Evolutionary conservation across 2,888 invertebrate genomes (phyloP).

Genomic region (Stenoptilia bipunctidactyla): DNA sequence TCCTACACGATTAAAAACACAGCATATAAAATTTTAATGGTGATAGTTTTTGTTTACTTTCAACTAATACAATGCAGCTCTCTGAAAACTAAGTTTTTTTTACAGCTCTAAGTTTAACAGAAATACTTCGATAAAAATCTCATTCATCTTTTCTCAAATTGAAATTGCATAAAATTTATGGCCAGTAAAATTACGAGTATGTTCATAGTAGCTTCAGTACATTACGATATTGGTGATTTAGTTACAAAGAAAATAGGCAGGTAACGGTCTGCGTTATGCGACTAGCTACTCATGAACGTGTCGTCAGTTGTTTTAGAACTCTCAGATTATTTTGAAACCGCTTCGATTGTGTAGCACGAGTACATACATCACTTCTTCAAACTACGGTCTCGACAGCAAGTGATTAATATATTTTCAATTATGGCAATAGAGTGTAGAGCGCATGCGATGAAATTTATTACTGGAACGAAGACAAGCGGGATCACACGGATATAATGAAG

Average conservation of each 20-base stretch:
- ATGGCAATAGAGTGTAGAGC: constrained; percentile 54
- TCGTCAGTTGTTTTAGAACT: constrained; percentile 42
- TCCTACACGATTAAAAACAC: no score
- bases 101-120: constrained; percentile 46
- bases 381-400: constrained; percentile 22
- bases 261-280: no score
- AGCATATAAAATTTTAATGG: no score
- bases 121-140: background rate
- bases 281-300: constrained; percentile 15
- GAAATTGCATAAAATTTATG: no score
- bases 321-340: constrained; percentile 48
- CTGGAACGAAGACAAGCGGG: constrained; percentile 39
- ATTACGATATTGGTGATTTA: no score
- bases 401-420: constrained; percentile 60
- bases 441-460: constrained; percentile 59
- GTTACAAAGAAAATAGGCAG: no score
- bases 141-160: no score
- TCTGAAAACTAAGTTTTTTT: no score
- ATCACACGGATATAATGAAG: constrained; percentile 29
- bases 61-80: no score
- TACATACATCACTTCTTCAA: constrained; percentile 25
- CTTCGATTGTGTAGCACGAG: constrained; percentile 36
- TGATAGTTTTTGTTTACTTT: no score
- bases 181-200: no score
- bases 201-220: no score